phyloP scores from a whole-genome alignment of 2,113 vertebrate genomes.

The Coreoperca whiteheadi region DNA sequence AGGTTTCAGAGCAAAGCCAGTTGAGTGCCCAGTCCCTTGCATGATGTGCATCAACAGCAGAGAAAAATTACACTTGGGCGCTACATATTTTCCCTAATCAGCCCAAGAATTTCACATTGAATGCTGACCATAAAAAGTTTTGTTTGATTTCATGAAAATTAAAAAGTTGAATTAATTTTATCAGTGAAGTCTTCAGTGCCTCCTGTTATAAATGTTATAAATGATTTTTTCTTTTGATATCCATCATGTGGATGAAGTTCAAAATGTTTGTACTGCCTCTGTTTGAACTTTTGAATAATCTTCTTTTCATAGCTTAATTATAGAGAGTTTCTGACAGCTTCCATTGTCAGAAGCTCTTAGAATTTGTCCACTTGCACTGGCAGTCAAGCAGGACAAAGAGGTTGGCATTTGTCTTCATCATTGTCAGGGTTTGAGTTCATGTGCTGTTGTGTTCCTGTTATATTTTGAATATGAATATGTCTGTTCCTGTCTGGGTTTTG shows the following conservation, averaged over 20 bases:
- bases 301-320: background rate
- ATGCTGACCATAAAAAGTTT: background rate
- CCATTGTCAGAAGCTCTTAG: slow-evolving; percentile 19
- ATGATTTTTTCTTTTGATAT: background rate
- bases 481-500: too few species aligned
- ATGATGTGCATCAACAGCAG: background rate
- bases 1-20: slow-evolving; percentile 11
- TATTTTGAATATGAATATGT: too few species aligned
- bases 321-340: background rate
- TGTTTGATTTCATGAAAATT: background rate
- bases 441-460: too few species aligned
- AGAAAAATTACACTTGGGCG: background rate
- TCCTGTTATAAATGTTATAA: background rate
- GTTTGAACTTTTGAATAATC: background rate
- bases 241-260: background rate
- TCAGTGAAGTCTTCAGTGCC: background rate
- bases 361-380: background rate
- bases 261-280: background rate
- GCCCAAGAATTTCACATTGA: background rate
- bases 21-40: background rate
- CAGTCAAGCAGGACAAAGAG: slow-evolving; percentile 36
- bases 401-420: slow-evolving; percentile 25
- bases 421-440: too few species aligned
- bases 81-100: background rate
- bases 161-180: background rate